These are phyloP conservation scores for Hecatera dysodea DNA, from an alignment of 2,888 invertebrate genomes.

Conservation along the genomic window DNA sequence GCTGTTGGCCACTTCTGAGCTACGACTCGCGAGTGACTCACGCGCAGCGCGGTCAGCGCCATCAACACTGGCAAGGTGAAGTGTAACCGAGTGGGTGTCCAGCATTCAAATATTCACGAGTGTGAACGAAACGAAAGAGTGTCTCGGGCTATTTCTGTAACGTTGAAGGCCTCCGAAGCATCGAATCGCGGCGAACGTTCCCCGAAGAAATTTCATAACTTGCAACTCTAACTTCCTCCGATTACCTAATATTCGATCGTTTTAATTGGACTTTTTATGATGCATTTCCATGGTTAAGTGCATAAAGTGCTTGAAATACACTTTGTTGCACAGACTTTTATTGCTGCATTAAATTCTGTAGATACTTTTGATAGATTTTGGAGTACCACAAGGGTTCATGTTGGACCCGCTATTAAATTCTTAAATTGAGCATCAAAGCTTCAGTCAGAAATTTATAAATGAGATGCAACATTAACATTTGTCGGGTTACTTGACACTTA, in stretches of 20 bases:
- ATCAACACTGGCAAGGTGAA: conserved; percentile 88
- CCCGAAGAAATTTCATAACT: conserved; percentile 81
- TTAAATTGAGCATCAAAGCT: conserved; percentile 13
- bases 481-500: neutral
- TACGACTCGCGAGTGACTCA: conserved; percentile 79
- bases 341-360: conserved; percentile 40
- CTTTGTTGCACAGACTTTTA: conserved; percentile 36
- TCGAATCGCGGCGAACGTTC: conserved; percentile 71
- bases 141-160: conserved; percentile 88
- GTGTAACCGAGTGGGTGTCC: conserved; percentile 88
- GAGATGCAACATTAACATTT: neutral
- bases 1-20: conserved; percentile 65
- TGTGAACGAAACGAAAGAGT: conserved; percentile 85
- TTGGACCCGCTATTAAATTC: conserved; percentile 33
- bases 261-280: conserved; percentile 60
- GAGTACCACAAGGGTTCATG: conserved; percentile 57
- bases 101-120: conserved; percentile 87
- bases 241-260: conserved; percentile 79
- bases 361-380: conserved; percentile 32
- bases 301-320: conserved; percentile 46
- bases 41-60: conserved; percentile 84
- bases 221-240: conserved; percentile 79
- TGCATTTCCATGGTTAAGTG: conserved; percentile 46
- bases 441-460: neutral
- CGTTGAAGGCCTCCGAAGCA: conserved; percentile 85